Percentiles rank a stretch among this genome's conserved stretches.
These are phyloP conservation scores for Clistopyga incitator DNA, from an alignment of 2,888 invertebrate species.

Conservation along the genomic window DNA sequence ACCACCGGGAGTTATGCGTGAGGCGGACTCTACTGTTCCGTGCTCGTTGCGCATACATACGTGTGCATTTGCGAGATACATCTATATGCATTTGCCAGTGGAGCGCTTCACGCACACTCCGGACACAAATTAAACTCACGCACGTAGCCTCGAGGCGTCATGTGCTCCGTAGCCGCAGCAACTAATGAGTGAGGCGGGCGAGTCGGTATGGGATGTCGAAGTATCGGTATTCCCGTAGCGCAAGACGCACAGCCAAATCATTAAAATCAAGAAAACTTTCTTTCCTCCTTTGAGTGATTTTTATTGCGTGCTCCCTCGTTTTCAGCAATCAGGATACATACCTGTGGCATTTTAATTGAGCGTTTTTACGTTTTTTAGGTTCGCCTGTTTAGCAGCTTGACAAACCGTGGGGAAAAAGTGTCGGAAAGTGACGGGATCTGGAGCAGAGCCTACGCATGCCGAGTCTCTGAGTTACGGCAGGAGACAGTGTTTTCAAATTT, in stretches of 20 bases:
- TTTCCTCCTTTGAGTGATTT: not conserved
- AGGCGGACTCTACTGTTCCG: constrained; percentile 27
- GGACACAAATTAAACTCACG: constrained; percentile 83
- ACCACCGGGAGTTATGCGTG: constrained; percentile 1
- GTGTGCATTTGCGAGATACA: constrained; percentile 29
- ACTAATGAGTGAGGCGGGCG: constrained; percentile 82
- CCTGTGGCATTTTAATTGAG: not conserved
- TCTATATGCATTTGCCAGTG: constrained; percentile 26
- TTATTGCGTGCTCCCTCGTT: not conserved
- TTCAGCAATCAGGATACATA: not conserved
- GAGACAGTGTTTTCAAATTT: not conserved
- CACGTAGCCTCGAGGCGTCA: constrained; percentile 79
- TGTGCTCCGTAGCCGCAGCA: constrained; percentile 70
- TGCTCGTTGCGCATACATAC: constrained; percentile 6
- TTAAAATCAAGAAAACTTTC: constrained; percentile 29
- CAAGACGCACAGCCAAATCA: constrained; percentile 42
- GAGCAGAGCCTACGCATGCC: not conserved
- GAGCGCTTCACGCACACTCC: constrained; percentile 77
- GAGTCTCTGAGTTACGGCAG: not conserved
- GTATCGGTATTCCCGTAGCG: constrained; percentile 67
- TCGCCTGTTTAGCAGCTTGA: not conserved
- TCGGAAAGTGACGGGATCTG: no score
- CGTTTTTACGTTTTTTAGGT: not conserved
- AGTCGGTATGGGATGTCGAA: constrained; percentile 74
- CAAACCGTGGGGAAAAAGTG: no score